Evolutionary conservation across 1,140 invertebrate species (phyloP).

Genomic region (Cydia amplana): DNA sequence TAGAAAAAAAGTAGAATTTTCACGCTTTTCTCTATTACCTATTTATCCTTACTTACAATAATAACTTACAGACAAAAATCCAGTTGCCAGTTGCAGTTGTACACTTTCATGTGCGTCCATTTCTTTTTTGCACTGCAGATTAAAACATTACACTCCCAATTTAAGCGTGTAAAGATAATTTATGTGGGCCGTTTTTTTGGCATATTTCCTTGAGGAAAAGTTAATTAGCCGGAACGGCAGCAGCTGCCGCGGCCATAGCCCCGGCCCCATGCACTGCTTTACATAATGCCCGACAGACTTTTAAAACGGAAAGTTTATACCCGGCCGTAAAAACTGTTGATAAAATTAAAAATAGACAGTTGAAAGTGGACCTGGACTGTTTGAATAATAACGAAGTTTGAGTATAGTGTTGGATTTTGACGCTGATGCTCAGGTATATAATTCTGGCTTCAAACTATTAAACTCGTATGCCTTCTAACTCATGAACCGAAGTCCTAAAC

Average conservation of each 20-base stretch:
- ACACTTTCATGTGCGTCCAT: background rate
- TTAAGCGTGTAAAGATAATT: constrained; percentile 24
- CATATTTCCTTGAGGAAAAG: constrained; percentile 30
- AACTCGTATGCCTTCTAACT: too few species aligned
- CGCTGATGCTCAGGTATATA: too few species aligned
- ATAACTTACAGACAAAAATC: too few species aligned
- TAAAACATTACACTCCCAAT: constrained; percentile 9
- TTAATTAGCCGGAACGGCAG: constrained; percentile 27
- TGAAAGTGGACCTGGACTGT: background rate
- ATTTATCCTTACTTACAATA: too few species aligned
- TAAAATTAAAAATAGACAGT: constrained; percentile 9
- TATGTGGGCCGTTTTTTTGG: constrained; percentile 19
- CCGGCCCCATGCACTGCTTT: constrained; percentile 16
- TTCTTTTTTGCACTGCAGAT: background rate
- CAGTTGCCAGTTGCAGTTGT: too few species aligned
- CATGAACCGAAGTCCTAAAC: too few species aligned
- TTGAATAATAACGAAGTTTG: background rate
- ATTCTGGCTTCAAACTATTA: too few species aligned
- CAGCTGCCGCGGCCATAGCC: constrained; percentile 9
- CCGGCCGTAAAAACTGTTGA: constrained; percentile 1
- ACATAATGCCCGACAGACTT: constrained; percentile 24
- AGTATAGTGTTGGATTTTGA: background rate
- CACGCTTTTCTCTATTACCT: too few species aligned
- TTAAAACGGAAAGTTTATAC: constrained; percentile 26
- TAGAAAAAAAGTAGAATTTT: too few species aligned